Conservation (phyloP, 35 echinoderm and acorn worm species). For the Hemicentrotus pulcherrimus region DNA sequence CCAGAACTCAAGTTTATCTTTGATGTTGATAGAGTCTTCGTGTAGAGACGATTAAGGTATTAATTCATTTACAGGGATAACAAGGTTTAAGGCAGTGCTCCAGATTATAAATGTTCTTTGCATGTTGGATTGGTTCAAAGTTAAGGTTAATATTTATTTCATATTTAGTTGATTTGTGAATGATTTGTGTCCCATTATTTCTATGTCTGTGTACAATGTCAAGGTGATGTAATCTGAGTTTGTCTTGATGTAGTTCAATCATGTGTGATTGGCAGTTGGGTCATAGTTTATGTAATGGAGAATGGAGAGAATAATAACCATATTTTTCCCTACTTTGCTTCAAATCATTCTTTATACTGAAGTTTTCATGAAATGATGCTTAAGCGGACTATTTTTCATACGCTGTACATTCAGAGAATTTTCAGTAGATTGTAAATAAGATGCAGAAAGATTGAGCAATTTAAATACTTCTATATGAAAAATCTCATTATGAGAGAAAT, state of each 20-base stretch:
- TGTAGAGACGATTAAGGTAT: neutral
- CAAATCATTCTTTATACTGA: conserved; percentile 5
- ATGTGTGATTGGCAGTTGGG: neutral
- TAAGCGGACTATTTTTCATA: conserved; percentile 17
- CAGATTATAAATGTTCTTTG: neutral
- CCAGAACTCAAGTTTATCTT: no score
- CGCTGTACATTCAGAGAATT: conserved; percentile 22
- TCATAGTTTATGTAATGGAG: neutral
- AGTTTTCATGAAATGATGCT: neutral
- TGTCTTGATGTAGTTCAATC: neutral
- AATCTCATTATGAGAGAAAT: neutral
- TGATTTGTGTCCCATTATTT: neutral
- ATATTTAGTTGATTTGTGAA: neutral
- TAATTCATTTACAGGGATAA: neutral
- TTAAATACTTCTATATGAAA: conserved; percentile 5
- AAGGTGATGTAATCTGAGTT: neutral
- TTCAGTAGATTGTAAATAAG: conserved; percentile 32
- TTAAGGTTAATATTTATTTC: neutral
- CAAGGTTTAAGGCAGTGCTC: neutral
- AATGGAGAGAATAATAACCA: neutral
- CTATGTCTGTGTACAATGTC: neutral
- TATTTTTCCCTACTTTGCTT: conserved; percentile 13
- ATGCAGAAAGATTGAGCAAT: neutral
- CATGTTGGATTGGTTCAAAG: neutral
- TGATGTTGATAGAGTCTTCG: neutral